Evolutionary conservation across 2,888 invertebrate species (phyloP), one percentile per base, ranked within the genome.

Genomic region (Apotomis betuletana): DNA sequence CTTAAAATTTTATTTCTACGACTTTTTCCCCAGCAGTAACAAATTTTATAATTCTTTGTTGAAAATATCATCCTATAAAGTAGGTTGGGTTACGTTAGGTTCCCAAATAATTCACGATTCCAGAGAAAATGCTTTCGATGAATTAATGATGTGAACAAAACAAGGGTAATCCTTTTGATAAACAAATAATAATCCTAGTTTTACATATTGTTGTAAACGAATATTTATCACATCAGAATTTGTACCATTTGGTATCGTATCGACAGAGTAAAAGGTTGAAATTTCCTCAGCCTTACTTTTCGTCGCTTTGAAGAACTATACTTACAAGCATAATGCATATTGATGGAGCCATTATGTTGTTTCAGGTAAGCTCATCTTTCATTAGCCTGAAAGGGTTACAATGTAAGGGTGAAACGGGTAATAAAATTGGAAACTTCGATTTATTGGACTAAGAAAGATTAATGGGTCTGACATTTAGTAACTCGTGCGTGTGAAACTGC

Each of bases 301-400:
- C 58, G 61, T 62, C 5, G 12, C 55, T 65, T 55, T 44, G 41
- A 59, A 10, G 58, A 62, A 59, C 68, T 67, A 63, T 59, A 27
- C 27, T 27, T 27, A 63, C 57, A 44, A 38, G 51, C 74, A 67
- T 83, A 84, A 90, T 90, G 83, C 83, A 83, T 87, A 90, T 90
- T 87, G 87, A 89, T 89, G 85, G 83, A 69, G 75, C 87, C 87
- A 89, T 89, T 89, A 89, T 83, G 86, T 82, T 82, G 85, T 87
- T 89, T 87, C 81, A 85, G 81, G 74, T 75, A 74, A 79, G 74
- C 79, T 87, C 85, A 82, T 83, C 83, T 83, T 82, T 86, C 85
- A 87, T 87, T 86, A 87, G 82, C 82, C 78, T 84, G 79, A 83
- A 82, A 82, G 84, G 79, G 77, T 73, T 67, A 59, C 67, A 61